phyloP scores from a whole-genome alignment of 1,140 invertebrate genomes.

The Oryctes rhinoceros region DNA sequence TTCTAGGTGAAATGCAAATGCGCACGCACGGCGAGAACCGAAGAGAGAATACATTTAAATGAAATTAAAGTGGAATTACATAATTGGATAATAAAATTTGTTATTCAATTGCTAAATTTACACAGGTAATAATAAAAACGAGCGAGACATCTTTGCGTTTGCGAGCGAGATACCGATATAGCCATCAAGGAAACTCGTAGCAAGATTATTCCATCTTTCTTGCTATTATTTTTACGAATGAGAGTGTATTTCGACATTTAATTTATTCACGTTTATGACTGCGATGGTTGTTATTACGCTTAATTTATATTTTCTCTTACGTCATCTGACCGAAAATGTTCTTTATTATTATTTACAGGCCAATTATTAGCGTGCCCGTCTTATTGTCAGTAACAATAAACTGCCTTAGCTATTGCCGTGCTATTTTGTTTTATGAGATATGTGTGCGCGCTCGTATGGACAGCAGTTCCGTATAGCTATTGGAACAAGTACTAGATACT shows the following conservation, averaged over 20 bases:
- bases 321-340: conserved; percentile 31
- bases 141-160: conserved; percentile 13
- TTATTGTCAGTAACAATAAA: conserved; percentile 15
- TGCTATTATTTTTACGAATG: conserved; percentile 29
- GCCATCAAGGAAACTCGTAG: neutral
- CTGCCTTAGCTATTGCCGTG: neutral
- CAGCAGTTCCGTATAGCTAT: neutral
- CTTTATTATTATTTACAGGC: conserved; percentile 28
- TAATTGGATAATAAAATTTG: conserved; percentile 34
- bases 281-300: conserved; percentile 33
- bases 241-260: conserved; percentile 34
- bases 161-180: conserved; percentile 10
- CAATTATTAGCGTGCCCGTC: conserved; percentile 11
- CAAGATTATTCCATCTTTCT: neutral
- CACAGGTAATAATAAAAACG: conserved; percentile 21
- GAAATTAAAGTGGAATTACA: conserved; percentile 24
- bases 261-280: conserved; percentile 34
- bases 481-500: too few relatives aligned
- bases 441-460: neutral
- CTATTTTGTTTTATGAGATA: conserved; percentile 24
- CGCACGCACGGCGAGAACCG: neutral
- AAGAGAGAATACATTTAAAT: conserved; percentile 27
- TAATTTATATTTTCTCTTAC: conserved; percentile 36
- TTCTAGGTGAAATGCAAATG: conserved; percentile 14
- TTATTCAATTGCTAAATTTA: conserved; percentile 33